A percentile compares a stretch with the other conserved stretches of the same genome.
Evolutionary conservation across 2,888 invertebrate species (phyloP).

Genomic region (Spatulosminthurus flaviceps): DNA sequence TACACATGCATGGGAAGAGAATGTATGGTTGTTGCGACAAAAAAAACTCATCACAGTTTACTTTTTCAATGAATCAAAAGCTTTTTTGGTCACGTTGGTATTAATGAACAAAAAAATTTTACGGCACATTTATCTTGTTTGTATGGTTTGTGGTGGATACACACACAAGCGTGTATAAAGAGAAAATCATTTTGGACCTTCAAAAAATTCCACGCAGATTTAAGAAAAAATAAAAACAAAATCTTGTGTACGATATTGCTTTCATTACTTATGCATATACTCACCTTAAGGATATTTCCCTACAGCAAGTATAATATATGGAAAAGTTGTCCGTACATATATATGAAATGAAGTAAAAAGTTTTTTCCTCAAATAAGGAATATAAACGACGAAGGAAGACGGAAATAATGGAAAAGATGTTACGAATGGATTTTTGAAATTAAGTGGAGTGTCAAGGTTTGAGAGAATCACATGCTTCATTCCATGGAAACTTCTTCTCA

Average conservation of each 20-base stretch:
- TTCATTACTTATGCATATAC: no score
- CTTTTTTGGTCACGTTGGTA: background rate
- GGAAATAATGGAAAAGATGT: background rate
- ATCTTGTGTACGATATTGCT: no score
- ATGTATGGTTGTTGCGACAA: background rate
- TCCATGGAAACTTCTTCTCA: background rate
- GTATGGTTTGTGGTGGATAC: slow-evolving; percentile 31
- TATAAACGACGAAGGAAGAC: background rate
- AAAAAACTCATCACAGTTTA: slow-evolving; percentile 2
- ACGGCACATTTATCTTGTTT: slow-evolving; percentile 9
- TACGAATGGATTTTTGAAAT: background rate
- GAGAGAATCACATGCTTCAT: background rate
- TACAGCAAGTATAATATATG: no score
- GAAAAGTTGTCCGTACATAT: no score
- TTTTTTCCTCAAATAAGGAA: background rate
- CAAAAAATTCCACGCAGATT: background rate
- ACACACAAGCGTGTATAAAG: no score
- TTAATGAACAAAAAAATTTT: background rate
- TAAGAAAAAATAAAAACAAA: background rate
- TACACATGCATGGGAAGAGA: background rate
- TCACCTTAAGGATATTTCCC: no score
- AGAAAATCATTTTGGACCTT: slow-evolving; percentile 8
- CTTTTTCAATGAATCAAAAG: background rate
- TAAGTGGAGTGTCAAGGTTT: slow-evolving; percentile 25
- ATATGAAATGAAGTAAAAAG: background rate